Conservation (phyloP, 2,113 vertebrate genomes). For the Pterophyllum scalare region DNA sequence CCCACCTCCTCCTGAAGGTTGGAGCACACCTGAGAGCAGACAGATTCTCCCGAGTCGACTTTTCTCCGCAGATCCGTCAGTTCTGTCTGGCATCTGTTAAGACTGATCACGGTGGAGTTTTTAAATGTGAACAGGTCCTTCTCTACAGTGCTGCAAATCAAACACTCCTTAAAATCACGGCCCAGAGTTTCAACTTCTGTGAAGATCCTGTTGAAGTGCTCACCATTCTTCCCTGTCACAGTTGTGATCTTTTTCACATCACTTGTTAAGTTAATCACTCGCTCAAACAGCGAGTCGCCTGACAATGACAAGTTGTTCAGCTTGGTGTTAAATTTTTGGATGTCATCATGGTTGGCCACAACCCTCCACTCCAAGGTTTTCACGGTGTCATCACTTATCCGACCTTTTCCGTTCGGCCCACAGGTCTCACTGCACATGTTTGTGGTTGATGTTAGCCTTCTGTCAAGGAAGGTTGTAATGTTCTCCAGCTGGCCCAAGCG, state of each 20-base stretch:
- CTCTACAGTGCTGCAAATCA: constrained; percentile 58
- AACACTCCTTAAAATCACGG: constrained; percentile 68
- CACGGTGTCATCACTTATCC: constrained; percentile 73
- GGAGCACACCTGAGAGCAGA: constrained; percentile 85
- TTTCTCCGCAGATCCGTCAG: constrained; percentile 60
- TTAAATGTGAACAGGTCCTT: constrained; percentile 73
- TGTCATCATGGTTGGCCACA: constrained; percentile 79
- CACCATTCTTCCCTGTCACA: constrained; percentile 69
- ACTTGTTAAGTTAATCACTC: constrained; percentile 76
- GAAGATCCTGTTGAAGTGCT: constrained; percentile 75
- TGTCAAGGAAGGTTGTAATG: constrained; percentile 74
- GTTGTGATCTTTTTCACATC: constrained; percentile 71
- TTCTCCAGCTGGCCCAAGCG: constrained; percentile 74
- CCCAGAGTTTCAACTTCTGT: constrained; percentile 74
- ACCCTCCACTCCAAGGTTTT: constrained; percentile 83
- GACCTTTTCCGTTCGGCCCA: constrained; percentile 40
- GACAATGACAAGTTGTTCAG: constrained; percentile 81
- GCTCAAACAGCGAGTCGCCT: constrained; percentile 77
- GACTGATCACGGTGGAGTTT: constrained; percentile 78
- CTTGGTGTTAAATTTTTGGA: constrained; percentile 79
- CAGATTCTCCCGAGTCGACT: constrained; percentile 74
- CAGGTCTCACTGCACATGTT: constrained; percentile 84
- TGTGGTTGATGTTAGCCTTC: constrained; percentile 69
- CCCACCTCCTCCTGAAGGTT: constrained; percentile 85
- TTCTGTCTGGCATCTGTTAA: constrained; percentile 77